Base-by-base conservation (phyloP, 53 echinoderm and acorn worm genomes). In the Pentamera pediparva region DNA sequence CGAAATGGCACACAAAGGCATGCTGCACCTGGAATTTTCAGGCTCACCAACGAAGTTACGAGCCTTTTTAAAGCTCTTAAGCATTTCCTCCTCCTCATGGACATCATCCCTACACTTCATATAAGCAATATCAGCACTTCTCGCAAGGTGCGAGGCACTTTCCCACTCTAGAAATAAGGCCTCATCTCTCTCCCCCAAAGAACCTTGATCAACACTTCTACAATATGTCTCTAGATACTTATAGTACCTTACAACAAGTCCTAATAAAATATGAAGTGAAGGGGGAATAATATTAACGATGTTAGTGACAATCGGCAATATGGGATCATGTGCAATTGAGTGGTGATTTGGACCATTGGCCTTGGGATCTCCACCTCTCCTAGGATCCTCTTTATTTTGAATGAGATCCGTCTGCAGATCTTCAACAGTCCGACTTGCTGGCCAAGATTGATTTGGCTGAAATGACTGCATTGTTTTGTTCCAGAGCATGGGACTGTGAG, bases 241-340 rank as follows among this genome's bases (percentile, higher is more conserved):
- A 29, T 35, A 79, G 55, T 27, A 79, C 6, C 47, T 35, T 3
- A 77, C 83, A 43, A 76, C 77, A 35, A 82, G 37, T 3, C 85
- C 85, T 47, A 84, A 50, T 72, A 80, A 26, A 26, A 58, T 58
- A 28, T 58, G 61, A 12, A 61, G 33, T 28, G 35, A 29, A 31
- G 61, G 33, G 20, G 61, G 61, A 15, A 61, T 31, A 32, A 61
- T 61, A 32, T 61, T 61, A 12, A 59, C 20, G 4, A 61, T 20
- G 35, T 61, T 20, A 17, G 61, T 61, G 12, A 20, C 35, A n/a
- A 61, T 61, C 11, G 61, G 61, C 34, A 61, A 33, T 29, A 61
- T 13, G 17, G 32, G 61, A 33, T 61, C 61, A 8, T 2, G 5
- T 17, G 35, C 61, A 30, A 61, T 33, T 13, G 61, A 61, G 32